Conservation (phyloP, 2,113 vertebrate genomes). For the Corythoichthys intestinalis region DNA sequence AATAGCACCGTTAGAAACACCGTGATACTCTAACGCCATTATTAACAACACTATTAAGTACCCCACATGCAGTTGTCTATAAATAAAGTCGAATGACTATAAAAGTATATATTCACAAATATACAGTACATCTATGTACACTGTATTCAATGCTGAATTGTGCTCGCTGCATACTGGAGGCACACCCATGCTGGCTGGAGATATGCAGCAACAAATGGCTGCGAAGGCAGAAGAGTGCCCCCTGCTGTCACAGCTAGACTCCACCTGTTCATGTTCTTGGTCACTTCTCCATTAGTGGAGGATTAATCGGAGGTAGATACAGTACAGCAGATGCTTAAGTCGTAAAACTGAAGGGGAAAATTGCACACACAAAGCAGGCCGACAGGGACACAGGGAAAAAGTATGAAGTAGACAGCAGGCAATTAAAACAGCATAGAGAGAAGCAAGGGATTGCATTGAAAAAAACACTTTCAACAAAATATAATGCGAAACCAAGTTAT, state of each 20-base stretch:
- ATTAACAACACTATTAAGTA: too few species aligned
- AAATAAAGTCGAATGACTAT: conserved; percentile 49
- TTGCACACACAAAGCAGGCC: conserved; percentile 4
- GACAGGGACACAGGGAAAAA: conserved; percentile 8
- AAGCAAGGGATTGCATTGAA: background rate
- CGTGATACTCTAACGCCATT: too few species aligned
- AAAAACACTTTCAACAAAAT: background rate
- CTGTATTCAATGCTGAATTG: conserved; percentile 30
- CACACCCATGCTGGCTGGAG: conserved; percentile 23
- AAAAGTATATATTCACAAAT: too few species aligned
- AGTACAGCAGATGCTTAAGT: conserved; percentile 38
- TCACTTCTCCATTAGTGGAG: conserved; percentile 55
- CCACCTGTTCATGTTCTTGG: conserved; percentile 33
- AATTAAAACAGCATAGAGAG: conserved; percentile 12
- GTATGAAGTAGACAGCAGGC: conserved; percentile 5
- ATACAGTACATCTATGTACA: background rate
- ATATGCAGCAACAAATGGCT: conserved; percentile 46
- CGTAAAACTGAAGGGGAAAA: conserved; percentile 52
- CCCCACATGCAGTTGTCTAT: conserved; percentile 42
- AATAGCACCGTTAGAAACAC: too few species aligned
- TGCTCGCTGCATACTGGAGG: conserved; percentile 25
- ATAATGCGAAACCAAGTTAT: background rate
- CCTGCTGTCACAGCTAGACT: conserved; percentile 50
- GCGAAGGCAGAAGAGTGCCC: conserved; percentile 67
- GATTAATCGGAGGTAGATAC: conserved; percentile 46